Conservation (phyloP, 1,140 invertebrate species). For the Bombus polaris region DNA sequence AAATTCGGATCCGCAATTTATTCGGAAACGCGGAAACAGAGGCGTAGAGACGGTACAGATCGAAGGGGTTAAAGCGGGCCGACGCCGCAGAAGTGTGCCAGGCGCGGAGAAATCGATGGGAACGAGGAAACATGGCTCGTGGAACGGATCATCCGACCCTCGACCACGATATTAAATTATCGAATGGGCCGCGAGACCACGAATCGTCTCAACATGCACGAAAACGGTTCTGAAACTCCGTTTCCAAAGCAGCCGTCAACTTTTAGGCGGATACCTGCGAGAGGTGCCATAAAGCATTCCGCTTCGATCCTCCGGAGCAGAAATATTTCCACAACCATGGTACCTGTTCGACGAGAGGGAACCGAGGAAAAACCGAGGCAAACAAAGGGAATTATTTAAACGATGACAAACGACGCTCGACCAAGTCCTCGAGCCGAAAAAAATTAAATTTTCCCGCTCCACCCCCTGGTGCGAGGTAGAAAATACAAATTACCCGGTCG, state of each 20-base stretch:
- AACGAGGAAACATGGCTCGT: slow-evolving; percentile 24
- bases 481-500: slow-evolving; percentile 72
- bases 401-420: slow-evolving; percentile 75
- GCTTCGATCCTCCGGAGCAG: slow-evolving; percentile 12
- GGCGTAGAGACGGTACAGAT: neutral
- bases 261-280: slow-evolving; percentile 34
- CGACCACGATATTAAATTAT: slow-evolving; percentile 26
- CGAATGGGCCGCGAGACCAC: slow-evolving; percentile 13
- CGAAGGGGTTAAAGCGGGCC: neutral
- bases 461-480: slow-evolving; percentile 63
- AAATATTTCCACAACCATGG: neutral
- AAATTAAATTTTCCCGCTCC: slow-evolving; percentile 75
- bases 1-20: neutral
- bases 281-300: slow-evolving; percentile 56
- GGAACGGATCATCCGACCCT: neutral
- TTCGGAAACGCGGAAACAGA: no score
- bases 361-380: slow-evolving; percentile 28
- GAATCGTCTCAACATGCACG: neutral
- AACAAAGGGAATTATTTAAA: slow-evolving; percentile 74
- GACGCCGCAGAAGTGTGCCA: neutral
- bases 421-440: slow-evolving; percentile 17
- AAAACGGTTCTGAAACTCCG: neutral
- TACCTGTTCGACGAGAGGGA: slow-evolving; percentile 13
- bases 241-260: neutral
- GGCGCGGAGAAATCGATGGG: slow-evolving; percentile 16